Evolutionary conservation across 2,797 vertebrate species (phyloP), one percentile per base, ranked within the genome.

Genomic region (Enteromius viviparus): DNA sequence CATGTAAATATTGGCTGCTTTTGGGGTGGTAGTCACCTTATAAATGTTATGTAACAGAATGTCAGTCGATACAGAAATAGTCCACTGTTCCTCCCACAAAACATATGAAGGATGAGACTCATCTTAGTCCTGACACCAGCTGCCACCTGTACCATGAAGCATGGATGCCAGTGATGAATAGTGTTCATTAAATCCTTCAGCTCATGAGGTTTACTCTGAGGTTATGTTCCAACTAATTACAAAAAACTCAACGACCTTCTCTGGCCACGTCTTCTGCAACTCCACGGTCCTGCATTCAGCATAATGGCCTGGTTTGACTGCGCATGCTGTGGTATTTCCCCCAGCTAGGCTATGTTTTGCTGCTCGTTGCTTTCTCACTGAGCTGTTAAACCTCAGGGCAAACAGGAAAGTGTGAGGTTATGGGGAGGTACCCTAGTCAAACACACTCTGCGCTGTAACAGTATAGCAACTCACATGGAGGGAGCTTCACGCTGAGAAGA

Each of bases 51-150:
- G 79, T 83, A 88, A 88, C 76, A 80, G 60, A 76, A 84, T 85
- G 85, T 81, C 78, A 88, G 60, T 81, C 81, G 74, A 71, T 77
- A 83, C 77, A 83, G 34, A 88, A 86, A 88, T 86, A 88, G 83
- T 78, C 37, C 65, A 68, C 45, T n/a, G 84, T 79, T 84, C 82
- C 82, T 87, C 87, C 86, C 76, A 87, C 85, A 85, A 84, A 72
- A 77, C 77, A 82, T 68, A 79, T 81, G 80, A 82, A 76, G 64
- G 81, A 88, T 65, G 79, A 84, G 84, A 78, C 74, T 87, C 58
- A 77, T 76, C 78, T 40, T 62, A 66, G 62, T 11, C 60, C 66
- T 76, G 81, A 47, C 78, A 83, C 51, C 62, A 62, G 45, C 71
- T 78, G 60, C 72, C 82, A 80, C 58, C 66, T 82, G 71, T 72